These are phyloP conservation scores for Furnarius figulus DNA, from an alignment of 2,113 vertebrate species.

Conservation along the genomic window DNA sequence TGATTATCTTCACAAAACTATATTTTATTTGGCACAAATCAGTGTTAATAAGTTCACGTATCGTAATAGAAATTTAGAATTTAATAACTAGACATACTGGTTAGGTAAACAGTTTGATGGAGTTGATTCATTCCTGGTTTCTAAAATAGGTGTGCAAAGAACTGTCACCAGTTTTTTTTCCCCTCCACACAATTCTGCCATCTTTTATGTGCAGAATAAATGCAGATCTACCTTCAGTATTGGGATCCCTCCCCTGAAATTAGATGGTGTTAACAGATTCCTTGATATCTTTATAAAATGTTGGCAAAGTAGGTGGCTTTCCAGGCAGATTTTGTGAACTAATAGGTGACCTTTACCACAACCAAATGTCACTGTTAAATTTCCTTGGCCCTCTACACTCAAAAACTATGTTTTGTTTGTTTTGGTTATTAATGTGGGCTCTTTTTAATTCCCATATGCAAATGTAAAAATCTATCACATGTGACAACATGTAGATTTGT, in stretches of 20 bases:
- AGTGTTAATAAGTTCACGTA: not conserved
- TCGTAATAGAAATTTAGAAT: not conserved
- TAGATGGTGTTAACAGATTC: not conserved
- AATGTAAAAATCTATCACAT: slow-evolving; percentile 32
- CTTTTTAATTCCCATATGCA: slow-evolving; percentile 40
- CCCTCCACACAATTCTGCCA: not conserved
- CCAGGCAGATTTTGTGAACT: not conserved
- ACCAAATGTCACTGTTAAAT: slow-evolving; percentile 10
- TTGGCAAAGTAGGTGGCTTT: not conserved
- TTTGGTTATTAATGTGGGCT: slow-evolving; percentile 22
- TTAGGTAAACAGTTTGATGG: not conserved
- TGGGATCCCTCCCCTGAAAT: not conserved
- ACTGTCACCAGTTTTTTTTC: not conserved
- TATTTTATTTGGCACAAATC: not conserved
- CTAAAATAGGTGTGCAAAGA: not conserved
- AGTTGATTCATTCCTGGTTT: not conserved
- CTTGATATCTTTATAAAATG: not conserved
- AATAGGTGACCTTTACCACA: slow-evolving; percentile 25
- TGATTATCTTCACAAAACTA: not conserved
- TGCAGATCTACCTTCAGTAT: not conserved
- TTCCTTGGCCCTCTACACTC: not conserved
- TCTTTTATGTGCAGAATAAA: not conserved
- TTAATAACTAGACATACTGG: not conserved
- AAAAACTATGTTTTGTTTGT: not conserved
- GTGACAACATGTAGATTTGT: slow-evolving; percentile 63